These are phyloP conservation scores for Callyntrura guangdongensis DNA, from an alignment of 2,888 invertebrate genomes.

Conservation along the genomic window DNA sequence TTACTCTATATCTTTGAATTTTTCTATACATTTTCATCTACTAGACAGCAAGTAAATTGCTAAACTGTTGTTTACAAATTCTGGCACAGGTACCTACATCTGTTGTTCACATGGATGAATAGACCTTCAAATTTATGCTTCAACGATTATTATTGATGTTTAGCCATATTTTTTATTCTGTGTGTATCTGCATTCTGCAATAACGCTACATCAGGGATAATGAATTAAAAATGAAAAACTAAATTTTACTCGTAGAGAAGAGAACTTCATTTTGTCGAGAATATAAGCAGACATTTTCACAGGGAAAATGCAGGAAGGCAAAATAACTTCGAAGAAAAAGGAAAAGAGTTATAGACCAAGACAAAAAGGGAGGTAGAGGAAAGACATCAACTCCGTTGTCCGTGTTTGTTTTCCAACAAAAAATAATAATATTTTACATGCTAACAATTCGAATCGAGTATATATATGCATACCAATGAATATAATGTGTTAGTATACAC, in stretches of 20 bases:
- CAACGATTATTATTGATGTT: too few species aligned
- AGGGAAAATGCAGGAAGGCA: conserved; percentile 27
- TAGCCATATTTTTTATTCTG: too few species aligned
- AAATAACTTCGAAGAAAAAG: background rate
- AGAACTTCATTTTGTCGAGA: conserved; percentile 34
- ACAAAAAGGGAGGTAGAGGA: conserved; percentile 22
- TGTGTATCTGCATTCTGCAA: too few species aligned
- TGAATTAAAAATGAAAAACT: conserved; percentile 21
- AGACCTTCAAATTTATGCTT: too few species aligned
- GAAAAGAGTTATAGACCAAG: background rate
- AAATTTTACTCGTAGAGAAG: conserved; percentile 1
- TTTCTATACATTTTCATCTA: too few species aligned
- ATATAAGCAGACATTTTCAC: conserved; percentile 24
- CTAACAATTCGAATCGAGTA: conserved; percentile 22
- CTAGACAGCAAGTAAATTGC: too few species aligned
- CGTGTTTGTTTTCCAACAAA: conserved; percentile 4
- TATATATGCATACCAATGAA: background rate
- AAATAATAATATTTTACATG: background rate
- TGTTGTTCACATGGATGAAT: too few species aligned
- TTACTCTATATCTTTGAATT: too few species aligned
- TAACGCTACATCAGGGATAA: background rate
- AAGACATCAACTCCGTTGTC: too few species aligned
- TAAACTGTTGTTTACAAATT: too few species aligned
- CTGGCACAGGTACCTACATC: too few species aligned
- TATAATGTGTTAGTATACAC: background rate